Evolutionary conservation across 2,797 vertebrate genomes (phyloP).

Genomic region (Heliangelus exortis): DNA sequence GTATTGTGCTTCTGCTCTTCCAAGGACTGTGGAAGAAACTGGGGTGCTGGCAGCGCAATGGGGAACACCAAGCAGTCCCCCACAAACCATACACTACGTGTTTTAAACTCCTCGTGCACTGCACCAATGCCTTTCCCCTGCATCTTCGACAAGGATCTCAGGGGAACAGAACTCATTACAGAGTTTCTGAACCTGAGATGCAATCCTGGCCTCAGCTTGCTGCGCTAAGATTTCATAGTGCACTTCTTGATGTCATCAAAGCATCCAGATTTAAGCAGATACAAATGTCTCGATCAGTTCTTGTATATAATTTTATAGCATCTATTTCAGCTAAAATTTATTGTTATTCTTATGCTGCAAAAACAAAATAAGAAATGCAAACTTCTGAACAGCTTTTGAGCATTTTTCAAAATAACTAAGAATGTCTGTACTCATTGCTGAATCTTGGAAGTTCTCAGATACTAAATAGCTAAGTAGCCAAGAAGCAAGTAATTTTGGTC

Average conservation of each 20-base stretch:
- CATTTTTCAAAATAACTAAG: background rate
- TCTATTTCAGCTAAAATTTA: background rate
- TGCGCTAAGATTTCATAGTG: background rate
- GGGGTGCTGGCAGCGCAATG: background rate
- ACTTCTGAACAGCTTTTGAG: background rate
- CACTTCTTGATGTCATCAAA: background rate
- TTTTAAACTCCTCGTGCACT: background rate
- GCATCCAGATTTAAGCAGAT: background rate
- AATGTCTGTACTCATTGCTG: background rate
- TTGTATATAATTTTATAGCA: background rate
- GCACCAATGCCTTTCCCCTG: background rate
- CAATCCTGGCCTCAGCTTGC: background rate
- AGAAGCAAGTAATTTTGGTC: background rate
- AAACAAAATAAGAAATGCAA: background rate
- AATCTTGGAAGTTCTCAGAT: background rate
- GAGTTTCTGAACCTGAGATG: background rate
- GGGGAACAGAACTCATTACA: background rate
- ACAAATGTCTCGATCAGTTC: background rate
- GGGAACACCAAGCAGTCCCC: background rate
- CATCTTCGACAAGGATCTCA: background rate
- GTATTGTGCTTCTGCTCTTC: background rate
- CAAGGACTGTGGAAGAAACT: background rate
- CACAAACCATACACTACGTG: fast-evolving
- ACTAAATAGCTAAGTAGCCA: background rate
- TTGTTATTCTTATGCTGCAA: background rate